Percentiles rank a stretch among this genome's conserved stretches.
Conservation (phyloP, 2,113 vertebrate genomes). For the Gracilinanus agilis region DNA sequence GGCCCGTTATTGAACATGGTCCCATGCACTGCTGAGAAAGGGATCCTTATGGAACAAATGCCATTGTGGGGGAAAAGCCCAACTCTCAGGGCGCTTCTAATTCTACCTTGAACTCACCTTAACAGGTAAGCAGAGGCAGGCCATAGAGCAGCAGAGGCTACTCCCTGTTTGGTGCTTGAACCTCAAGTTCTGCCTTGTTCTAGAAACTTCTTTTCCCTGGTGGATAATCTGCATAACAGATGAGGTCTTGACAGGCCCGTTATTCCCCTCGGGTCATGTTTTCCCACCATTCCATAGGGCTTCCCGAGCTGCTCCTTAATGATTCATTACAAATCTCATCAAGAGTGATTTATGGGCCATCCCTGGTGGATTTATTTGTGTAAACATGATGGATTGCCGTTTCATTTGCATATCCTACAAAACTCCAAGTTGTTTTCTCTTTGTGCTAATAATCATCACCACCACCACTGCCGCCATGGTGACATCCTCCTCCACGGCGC, state of each 20-base stretch:
- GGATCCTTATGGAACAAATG: background rate
- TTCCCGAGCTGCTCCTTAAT: slow-evolving; percentile 71
- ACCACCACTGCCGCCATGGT: background rate
- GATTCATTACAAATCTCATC: slow-evolving; percentile 75
- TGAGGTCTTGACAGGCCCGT: slow-evolving; percentile 22
- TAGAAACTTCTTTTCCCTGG: slow-evolving; percentile 53
- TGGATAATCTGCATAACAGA: slow-evolving; percentile 63
- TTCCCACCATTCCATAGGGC: slow-evolving; percentile 56
- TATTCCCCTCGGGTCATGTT: slow-evolving; percentile 10
- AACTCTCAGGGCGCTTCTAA: background rate
- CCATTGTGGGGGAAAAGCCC: background rate
- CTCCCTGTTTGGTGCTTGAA: background rate
- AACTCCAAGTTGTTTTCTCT: slow-evolving; percentile 52
- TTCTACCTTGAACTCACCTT: background rate
- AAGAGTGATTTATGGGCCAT: slow-evolving; percentile 70
- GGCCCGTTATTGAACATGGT: background rate
- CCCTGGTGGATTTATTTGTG: slow-evolving; percentile 66
- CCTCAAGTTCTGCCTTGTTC: slow-evolving; percentile 62
- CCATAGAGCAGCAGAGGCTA: background rate
- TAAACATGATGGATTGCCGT: slow-evolving; percentile 65
- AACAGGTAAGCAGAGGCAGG: background rate
- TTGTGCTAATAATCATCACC: background rate
- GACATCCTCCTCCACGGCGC: background rate
- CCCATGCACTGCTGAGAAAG: background rate
- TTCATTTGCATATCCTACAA: slow-evolving; percentile 34